Base-by-base conservation (phyloP, 1,140 invertebrate species). In the Drosophila auraria region DNA sequence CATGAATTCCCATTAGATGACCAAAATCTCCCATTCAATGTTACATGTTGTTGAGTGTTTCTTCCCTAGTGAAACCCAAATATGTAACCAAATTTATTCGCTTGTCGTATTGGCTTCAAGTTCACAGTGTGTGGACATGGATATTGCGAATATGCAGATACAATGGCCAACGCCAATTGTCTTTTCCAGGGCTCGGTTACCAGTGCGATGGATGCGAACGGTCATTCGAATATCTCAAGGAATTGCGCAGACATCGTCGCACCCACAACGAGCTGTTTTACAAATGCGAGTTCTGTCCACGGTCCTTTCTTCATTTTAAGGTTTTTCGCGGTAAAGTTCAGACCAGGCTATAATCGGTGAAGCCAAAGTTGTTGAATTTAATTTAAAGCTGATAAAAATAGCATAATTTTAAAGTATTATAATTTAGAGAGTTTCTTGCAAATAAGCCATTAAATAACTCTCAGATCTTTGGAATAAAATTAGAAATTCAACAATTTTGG, bases 201-300 rank as follows among this genome's bases (percentile, higher is more conserved):
- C 78, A 84, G 59, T 95, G 95, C 89, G 94, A 94, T 47, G 83
- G 94, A 50, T 95, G 95, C 84, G 93, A 93, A 8, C 89, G 94
- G 47, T 92, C 92, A 66, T 95, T 95, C 78, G 93, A 93, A 14
- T 94, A 94, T 58, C 94, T 94, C 25, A 93, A 93, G 53, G 94
- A 93, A 45, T 84, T 94, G 49, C 93, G 94, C 58, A 94, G 94
- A 71, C 95, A 96, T 75, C 87, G 94, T 33, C 91, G 95, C 56
- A 95, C 93, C 38, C 95, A 95, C 77, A 95, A 94, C 2, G 94
- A 95, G 76, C 92, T 93, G 56, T 95, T 95, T 27, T 95, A 94
- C 86, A 93, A 94, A 68, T 95, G 95, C 76, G 93, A 94, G 66
- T 69, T 94, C 20, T 95, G 95, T 87, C 93, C 93, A 6, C 94